These are phyloP conservation scores for Malachius bipustulatus DNA, from an alignment of 2,888 invertebrate genomes.

Conservation along the genomic window DNA sequence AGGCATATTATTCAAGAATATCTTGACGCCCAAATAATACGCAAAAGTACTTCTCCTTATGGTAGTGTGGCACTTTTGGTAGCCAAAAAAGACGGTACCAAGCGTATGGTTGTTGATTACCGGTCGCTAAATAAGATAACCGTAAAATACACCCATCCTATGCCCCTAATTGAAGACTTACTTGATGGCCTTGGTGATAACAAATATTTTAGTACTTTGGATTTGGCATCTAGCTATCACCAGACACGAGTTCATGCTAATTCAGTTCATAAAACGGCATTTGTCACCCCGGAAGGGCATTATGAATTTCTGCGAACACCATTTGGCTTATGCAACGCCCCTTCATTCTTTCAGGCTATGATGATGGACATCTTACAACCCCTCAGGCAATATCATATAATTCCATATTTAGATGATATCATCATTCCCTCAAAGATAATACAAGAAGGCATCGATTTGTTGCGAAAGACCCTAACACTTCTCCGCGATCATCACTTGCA, in stretches of 20 bases:
- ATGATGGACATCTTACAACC: too few relatives aligned
- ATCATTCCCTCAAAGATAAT: too few relatives aligned
- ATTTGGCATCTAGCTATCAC: conserved; percentile 19
- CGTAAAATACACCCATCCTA: conserved; percentile 11
- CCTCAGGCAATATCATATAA: too few relatives aligned
- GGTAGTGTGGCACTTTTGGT: conserved; percentile 13
- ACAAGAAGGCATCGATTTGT: too few relatives aligned
- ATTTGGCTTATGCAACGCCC: too few relatives aligned
- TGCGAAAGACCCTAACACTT: too few relatives aligned
- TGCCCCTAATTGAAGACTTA: conserved; percentile 16
- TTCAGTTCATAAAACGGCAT: conserved; percentile 21
- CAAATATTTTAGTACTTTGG: conserved; percentile 18
- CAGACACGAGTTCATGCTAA: conserved; percentile 21
- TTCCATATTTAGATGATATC: too few relatives aligned
- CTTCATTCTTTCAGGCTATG: too few relatives aligned
- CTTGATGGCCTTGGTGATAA: conserved; percentile 17
- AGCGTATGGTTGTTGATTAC: conserved; percentile 14
- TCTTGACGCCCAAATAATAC: conserved; percentile 12
- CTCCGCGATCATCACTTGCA: too few relatives aligned
- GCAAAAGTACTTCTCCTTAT: conserved; percentile 12
- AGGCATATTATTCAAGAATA: conserved; percentile 10
- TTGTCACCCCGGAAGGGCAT: too few relatives aligned
- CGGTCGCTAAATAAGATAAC: conserved; percentile 15
- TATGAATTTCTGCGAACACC: too few relatives aligned
- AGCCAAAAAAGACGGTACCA: conserved; percentile 12